Conservation (phyloP, 2,888 invertebrate genomes). For the Parnassius mnemosyne region DNA sequence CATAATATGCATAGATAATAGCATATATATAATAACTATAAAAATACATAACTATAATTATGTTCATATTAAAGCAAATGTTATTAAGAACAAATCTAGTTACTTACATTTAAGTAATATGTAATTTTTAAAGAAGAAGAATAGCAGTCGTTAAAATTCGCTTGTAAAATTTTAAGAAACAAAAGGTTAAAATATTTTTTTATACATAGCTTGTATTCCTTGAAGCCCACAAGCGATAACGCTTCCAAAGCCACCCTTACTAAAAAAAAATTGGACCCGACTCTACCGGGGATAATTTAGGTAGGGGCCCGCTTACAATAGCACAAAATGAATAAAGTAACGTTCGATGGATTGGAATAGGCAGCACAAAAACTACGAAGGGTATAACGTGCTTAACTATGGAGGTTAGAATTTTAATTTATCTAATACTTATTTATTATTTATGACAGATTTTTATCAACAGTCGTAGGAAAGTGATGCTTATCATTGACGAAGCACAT, state of each 20-base stretch:
- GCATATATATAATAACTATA: too few species aligned
- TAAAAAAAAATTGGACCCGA: constrained; percentile 18
- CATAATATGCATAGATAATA: too few species aligned
- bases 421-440: neutral
- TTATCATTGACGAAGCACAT: too few species aligned
- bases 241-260: constrained; percentile 8
- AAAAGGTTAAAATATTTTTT: too few species aligned
- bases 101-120: too few species aligned
- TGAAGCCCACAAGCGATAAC: neutral
- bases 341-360: constrained; percentile 1
- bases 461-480: neutral
- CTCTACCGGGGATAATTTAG: constrained; percentile 11
- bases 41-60: too few species aligned
- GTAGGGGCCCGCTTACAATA: constrained; percentile 16
- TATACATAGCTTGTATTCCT: too few species aligned
- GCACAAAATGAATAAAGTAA: constrained; percentile 19
- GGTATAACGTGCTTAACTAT: constrained; percentile 38
- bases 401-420: neutral
- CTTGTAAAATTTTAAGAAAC: too few species aligned
- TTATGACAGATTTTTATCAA: neutral
- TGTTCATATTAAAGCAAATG: too few species aligned
- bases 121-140: too few species aligned
- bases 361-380: constrained; percentile 63
- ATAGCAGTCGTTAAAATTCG: too few species aligned
- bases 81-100: too few species aligned